Evolutionary conservation across 2,797 vertebrate genomes (phyloP).

Genomic region (Emys orbicularis): DNA sequence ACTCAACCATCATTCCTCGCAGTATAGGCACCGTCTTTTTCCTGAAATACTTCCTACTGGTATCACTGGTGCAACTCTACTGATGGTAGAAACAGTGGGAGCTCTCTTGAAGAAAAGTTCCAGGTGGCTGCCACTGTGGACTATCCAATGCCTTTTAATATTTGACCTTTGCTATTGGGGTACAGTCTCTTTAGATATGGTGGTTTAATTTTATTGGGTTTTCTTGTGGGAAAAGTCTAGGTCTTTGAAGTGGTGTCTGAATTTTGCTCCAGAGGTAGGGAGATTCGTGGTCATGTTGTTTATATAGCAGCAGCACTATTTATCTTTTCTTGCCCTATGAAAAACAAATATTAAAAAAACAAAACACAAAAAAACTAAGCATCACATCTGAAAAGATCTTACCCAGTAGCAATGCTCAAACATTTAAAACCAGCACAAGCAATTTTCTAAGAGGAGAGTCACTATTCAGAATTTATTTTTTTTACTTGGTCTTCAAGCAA

Average conservation of each 20-base stretch:
- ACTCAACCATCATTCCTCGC: not conserved
- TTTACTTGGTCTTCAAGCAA: not conserved
- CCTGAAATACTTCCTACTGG: not conserved
- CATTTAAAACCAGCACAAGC: not conserved
- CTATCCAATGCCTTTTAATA: not conserved
- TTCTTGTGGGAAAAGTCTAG: not conserved
- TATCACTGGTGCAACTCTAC: not conserved
- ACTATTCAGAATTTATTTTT: not conserved
- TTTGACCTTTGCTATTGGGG: not conserved
- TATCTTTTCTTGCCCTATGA: not conserved
- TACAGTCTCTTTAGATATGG: not conserved
- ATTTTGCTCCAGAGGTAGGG: not conserved
- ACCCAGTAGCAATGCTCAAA: not conserved
- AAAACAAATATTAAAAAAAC: not conserved
- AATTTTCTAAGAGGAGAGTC: not conserved
- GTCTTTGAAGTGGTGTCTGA: not conserved
- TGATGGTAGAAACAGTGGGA: fast-evolving
- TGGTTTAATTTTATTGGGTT: not conserved
- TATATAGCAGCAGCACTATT: not conserved
- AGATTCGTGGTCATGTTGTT: not conserved
- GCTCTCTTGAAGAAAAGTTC: not conserved
- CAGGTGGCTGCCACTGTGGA: fast-evolving
- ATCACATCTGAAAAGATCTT: not conserved
- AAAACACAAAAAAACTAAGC: not conserved
- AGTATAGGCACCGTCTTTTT: not conserved